These are phyloP conservation scores for Campaea margaritaria DNA, from an alignment of 2,888 invertebrate genomes.

Conservation along the genomic window DNA sequence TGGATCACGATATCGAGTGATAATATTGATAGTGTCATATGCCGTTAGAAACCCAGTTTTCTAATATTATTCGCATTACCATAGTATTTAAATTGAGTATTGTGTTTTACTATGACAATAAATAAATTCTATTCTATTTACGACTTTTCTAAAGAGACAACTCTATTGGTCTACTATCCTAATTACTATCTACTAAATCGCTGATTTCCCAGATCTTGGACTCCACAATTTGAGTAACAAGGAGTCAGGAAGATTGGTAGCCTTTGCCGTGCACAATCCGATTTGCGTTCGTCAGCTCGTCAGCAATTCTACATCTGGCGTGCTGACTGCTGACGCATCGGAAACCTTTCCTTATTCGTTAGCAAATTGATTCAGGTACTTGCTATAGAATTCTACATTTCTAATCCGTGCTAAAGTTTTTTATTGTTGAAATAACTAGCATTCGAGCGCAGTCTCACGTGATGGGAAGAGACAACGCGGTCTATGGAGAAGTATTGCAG, in stretches of 20 bases:
- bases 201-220: conserved; percentile 29
- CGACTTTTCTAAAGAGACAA: not conserved
- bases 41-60: too few species aligned
- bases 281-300: conserved; percentile 62
- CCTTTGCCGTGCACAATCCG: conserved; percentile 59
- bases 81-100: too few species aligned
- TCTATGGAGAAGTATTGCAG: too few species aligned
- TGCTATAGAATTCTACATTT: not conserved
- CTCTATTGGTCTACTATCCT: not conserved
- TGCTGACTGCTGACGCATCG: conserved; percentile 44
- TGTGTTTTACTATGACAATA: too few species aligned
- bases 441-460: not conserved
- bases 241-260: conserved; percentile 65
- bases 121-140: too few species aligned
- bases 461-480: too few species aligned
- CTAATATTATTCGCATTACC: too few species aligned
- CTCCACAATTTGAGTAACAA: conserved; percentile 61
- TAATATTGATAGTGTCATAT: too few species aligned
- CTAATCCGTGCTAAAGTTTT: not conserved
- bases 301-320: conserved; percentile 19
- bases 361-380: conserved; percentile 7
- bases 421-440: not conserved
- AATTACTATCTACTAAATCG: conserved; percentile 4
- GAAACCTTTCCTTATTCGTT: conserved; percentile 25
- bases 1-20: too few species aligned